Evolutionary conservation across 2,113 vertebrate genomes (phyloP), one percentile per base, ranked within the genome.

Genomic region (Aptenodytes forsteri): DNA sequence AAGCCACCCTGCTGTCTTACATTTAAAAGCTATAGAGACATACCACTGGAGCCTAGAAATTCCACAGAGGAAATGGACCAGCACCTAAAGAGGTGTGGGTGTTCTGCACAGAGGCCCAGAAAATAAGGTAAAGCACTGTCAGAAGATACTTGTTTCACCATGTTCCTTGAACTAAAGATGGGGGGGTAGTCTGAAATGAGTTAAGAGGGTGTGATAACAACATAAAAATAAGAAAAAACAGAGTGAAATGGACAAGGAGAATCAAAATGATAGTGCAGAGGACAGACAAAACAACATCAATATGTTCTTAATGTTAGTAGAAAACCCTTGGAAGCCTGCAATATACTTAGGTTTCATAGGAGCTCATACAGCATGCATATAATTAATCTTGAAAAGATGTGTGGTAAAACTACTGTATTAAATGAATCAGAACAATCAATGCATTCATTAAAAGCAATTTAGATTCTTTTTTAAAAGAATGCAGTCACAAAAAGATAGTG

Each of bases 61-160:
- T 97, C 97, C 97, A 98, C 96, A 97, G 96, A 98, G 95, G 96
- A 98, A 97, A 97, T 34, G 94, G 95, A 98, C 97, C 97, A 97
- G 93, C 97, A 98, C 98, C 98, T 98, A 97, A 73, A 97, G 83
- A 98, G 98, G 97, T 97, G 90, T 89, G 79, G 94, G 84, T 96
- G 96, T 97, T 98, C 98, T 98, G 98, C 97, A 98, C 83, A 98
- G 97, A 98, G 97, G 96, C 98, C 97, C 98, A 98, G 96, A 98
- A 98, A 97, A 97, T 91, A 98, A 97, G 83, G 95, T 93, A 98
- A 98, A 98, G 96, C 81, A 98, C 96, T 98, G 97, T 97, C 97
- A 98, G 98, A 92, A 97, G 97, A 91, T 71, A 98, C 96, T 97
- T 97, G 95, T 97, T 97, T 97, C 98, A 98, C 82, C 96, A 95